phyloP scores from a whole-genome alignment of 2,888 invertebrate genomes.

The Quadroppia sp. region DNA sequence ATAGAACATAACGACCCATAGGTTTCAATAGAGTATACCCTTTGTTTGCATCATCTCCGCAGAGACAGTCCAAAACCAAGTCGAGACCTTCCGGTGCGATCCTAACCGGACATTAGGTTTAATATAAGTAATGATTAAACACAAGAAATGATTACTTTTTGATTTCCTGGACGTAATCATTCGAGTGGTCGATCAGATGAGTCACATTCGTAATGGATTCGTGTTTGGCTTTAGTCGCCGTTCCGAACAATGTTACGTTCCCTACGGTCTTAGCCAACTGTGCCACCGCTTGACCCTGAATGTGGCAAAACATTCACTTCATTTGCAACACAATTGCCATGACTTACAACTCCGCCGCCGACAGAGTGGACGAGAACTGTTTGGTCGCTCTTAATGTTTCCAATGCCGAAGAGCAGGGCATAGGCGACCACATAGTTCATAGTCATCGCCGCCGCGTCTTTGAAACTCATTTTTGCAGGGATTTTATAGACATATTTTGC shows the following conservation, averaged over 20 bases:
- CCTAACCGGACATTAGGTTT: slow-evolving; percentile 53
- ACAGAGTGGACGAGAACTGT: slow-evolving; percentile 77
- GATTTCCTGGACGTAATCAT: slow-evolving; percentile 77
- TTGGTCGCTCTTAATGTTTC: slow-evolving; percentile 70
- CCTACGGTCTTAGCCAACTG: slow-evolving; percentile 75
- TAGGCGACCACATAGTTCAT: slow-evolving; percentile 83
- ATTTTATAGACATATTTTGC: slow-evolving; percentile 74
- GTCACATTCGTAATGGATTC: slow-evolving; percentile 72
- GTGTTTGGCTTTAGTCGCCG: slow-evolving; percentile 77
- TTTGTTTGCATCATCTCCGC: slow-evolving; percentile 77
- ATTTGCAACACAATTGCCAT: not conserved
- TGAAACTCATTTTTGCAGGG: slow-evolving; percentile 68
- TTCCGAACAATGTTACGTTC: slow-evolving; percentile 75
- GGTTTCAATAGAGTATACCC: slow-evolving; percentile 77
- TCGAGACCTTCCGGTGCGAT: slow-evolving; percentile 70
- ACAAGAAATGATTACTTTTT: slow-evolving; percentile 64
- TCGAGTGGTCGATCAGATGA: slow-evolving; percentile 72
- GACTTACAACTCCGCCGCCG: slow-evolving; percentile 71
- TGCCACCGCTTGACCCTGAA: slow-evolving; percentile 72
- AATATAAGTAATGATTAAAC: not conserved
- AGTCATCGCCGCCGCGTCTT: slow-evolving; percentile 76
- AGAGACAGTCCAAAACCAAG: slow-evolving; percentile 78
- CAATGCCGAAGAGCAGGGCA: slow-evolving; percentile 76
- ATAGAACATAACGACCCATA: slow-evolving; percentile 81
- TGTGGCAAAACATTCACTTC: not conserved